Base-by-base conservation (phyloP, 2,888 invertebrate species). In the Megamerina dolium region DNA sequence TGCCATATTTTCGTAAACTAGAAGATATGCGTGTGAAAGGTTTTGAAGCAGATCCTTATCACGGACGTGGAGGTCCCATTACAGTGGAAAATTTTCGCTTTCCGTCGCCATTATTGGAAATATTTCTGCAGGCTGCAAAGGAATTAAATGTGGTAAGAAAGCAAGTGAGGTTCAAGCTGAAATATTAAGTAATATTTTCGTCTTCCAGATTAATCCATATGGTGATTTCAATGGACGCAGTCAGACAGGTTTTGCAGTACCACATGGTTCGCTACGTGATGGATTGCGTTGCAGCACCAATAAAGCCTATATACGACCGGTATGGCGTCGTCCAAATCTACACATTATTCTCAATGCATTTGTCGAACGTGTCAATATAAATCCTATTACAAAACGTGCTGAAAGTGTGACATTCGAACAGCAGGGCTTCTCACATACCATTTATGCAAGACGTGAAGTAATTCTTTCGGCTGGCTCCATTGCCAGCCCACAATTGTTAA, bases 381-480 rank as follows among this genome's bases (percentile, higher is more conserved):
- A 84, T 55, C 61, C 70, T 1, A 65, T 75, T 16, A 69, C 76
- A 1, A 81, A 78, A 54, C 72, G 73, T 27, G 87, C 84, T 0
- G 75, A 79, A 30, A 86, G 85, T 1, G 83, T 87, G 0, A 65
- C 74, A 47, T 84, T 85, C 55, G 76, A 72, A n/a, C 48, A 55
- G 9, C 37, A 45, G 1, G 51, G 58, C 3, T 1, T 21, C 0
- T 65, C 76, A 33, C 23, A 56, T n/a, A 77, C 76, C 3, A 76
- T 83, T 1, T 74, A 70, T 49, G 85, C 85, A 0, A 75, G 74
- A 8, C 81, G 78, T 56, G 93, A 93, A 70, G 80, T 95, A 0
- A 85, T 96, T 48, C 65, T 96, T 29, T 83, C 89, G 14, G 89
- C 89, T 1, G 96, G 93, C 1, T 73, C 86, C 0, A 78, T 93